phyloP scores from a whole-genome alignment of 1,140 invertebrate genomes.

The Drosophila willistoni region DNA sequence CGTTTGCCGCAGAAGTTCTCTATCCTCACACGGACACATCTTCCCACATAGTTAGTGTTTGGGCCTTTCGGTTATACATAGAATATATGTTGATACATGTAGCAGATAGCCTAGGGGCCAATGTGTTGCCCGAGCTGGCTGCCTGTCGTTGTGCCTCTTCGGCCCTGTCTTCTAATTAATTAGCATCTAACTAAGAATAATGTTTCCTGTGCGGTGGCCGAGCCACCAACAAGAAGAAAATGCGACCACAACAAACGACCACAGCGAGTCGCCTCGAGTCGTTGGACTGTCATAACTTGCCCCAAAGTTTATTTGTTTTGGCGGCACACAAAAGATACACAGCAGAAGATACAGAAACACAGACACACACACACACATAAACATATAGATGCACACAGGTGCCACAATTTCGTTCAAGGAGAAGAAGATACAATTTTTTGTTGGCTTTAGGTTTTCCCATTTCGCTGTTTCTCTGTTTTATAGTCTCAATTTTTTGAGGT shows the following conservation, averaged over 20 bases:
- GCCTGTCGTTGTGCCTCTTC: slow-evolving; percentile 30
- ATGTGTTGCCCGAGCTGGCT: neutral
- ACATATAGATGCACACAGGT: slow-evolving; percentile 56
- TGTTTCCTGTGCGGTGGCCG: slow-evolving; percentile 60
- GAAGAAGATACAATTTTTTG: slow-evolving; percentile 36
- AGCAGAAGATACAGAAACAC: neutral
- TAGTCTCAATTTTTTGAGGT: slow-evolving; percentile 26
- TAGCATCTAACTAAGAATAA: slow-evolving; percentile 81
- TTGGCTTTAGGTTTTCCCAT: slow-evolving; percentile 34
- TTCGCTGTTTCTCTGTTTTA: slow-evolving; percentile 32
- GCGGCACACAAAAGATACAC: slow-evolving; percentile 44
- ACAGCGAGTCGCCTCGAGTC: slow-evolving; percentile 21
- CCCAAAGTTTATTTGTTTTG: slow-evolving; percentile 69
- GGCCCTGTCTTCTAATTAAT: slow-evolving; percentile 66
- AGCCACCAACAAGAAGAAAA: slow-evolving; percentile 1
- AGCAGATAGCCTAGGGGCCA: slow-evolving; percentile 1
- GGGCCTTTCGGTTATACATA: slow-evolving; percentile 11
- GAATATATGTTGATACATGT: neutral
- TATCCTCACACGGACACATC: neutral
- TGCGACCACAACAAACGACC: slow-evolving; percentile 6
- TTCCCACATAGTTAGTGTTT: slow-evolving; percentile 10
- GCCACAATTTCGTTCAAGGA: slow-evolving; percentile 58
- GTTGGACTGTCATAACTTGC: slow-evolving; percentile 74
- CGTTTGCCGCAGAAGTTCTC: slow-evolving; percentile 25
- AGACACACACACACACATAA: neutral